A percentile compares a stretch with the other conserved stretches of the same genome.
These are phyloP conservation scores for Eupelmus urozonus DNA, from an alignment of 2,888 invertebrate genomes.

Conservation along the genomic window DNA sequence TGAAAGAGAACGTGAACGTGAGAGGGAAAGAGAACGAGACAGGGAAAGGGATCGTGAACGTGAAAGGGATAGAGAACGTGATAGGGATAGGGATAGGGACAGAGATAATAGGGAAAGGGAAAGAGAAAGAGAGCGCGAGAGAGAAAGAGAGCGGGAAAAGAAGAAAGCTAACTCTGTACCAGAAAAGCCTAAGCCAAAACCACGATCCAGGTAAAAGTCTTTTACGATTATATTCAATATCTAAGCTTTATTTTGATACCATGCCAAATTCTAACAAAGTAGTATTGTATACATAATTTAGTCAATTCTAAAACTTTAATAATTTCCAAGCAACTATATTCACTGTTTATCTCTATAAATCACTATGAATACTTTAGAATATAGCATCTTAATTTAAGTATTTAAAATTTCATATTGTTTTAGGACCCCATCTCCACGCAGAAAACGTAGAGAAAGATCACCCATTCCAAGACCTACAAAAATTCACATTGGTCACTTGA, in stretches of 20 bases:
- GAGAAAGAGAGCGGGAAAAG: slow-evolving; percentile 76
- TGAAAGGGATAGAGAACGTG: slow-evolving; percentile 70
- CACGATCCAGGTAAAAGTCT: slow-evolving; percentile 72
- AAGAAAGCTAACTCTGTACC: slow-evolving; percentile 70
- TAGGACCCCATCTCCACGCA: slow-evolving; percentile 84
- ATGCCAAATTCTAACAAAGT: no score
- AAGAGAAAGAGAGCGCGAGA: slow-evolving; percentile 74
- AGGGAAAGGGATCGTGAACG: slow-evolving; percentile 61
- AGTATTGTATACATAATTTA: no score
- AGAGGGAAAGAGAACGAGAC: slow-evolving; percentile 69
- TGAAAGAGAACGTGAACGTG: slow-evolving; percentile 74
- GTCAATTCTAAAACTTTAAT: no score
- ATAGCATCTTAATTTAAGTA: neutral
- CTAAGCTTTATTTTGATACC: neutral
- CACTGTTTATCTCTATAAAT: no score
- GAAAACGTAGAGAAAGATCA: slow-evolving; percentile 88
- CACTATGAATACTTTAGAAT: no score
- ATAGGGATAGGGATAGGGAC: slow-evolving; percentile 55
- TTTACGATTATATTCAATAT: no score
- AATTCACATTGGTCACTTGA: slow-evolving; percentile 95
- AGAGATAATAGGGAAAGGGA: slow-evolving; percentile 74
- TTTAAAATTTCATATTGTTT: slow-evolving; percentile 33
- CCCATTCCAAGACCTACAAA: slow-evolving; percentile 94
- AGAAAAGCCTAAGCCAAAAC: slow-evolving; percentile 76
- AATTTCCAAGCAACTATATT: neutral